These are phyloP conservation scores for Gouania willdenowi DNA, from an alignment of 2,797 vertebrate species.

Conservation along the genomic window DNA sequence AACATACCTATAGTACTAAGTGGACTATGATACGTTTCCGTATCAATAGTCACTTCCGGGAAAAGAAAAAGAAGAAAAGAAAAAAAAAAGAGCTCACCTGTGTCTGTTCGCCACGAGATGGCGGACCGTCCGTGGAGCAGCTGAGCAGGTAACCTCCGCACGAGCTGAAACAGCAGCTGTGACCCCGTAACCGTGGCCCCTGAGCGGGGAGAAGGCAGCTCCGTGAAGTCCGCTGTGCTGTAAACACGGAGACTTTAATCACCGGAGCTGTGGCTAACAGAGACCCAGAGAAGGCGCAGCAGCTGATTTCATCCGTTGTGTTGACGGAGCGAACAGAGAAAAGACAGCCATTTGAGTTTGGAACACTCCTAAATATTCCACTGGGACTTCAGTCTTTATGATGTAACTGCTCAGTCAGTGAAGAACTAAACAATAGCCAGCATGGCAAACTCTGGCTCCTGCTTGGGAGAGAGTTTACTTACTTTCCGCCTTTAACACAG, in stretches of 20 bases:
- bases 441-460: too few species aligned
- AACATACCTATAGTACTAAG: too few species aligned
- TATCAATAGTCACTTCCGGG: too few species aligned
- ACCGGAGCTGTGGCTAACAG: constrained; percentile 81
- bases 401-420: too few species aligned
- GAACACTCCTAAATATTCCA: too few species aligned
- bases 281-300: constrained; percentile 77
- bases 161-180: constrained; percentile 84
- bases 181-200: constrained; percentile 81
- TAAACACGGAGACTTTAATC: constrained; percentile 86
- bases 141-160: constrained; percentile 77
- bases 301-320: constrained; percentile 83
- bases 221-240: constrained; percentile 65
- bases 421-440: too few species aligned
- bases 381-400: too few species aligned
- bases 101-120: constrained; percentile 64
- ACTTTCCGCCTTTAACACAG: too few species aligned
- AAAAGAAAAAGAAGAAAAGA: too few species aligned
- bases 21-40: too few species aligned
- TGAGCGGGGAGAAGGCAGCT: constrained; percentile 78
- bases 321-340: constrained; percentile 69
- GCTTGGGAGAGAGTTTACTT: too few species aligned
- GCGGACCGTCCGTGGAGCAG: constrained; percentile 82
- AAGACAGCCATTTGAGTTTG: constrained; percentile 83
- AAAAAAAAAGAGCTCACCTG: too few species aligned